Evolutionary conservation across 2,888 invertebrate genomes (phyloP).

Genomic region (Noctuana brunneofusca): DNA sequence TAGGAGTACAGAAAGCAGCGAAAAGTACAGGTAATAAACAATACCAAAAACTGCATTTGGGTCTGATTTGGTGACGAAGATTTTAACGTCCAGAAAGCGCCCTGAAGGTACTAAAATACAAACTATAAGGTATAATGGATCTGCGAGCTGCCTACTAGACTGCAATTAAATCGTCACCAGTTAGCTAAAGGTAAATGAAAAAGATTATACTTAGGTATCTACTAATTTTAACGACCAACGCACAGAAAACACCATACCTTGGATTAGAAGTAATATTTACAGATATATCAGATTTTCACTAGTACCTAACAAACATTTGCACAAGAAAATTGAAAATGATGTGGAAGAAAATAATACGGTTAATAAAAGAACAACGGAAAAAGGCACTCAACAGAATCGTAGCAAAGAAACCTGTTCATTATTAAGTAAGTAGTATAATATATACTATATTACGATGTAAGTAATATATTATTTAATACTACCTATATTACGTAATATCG

Average conservation of each 20-base stretch:
- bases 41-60: neutral
- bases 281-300: too few relatives aligned
- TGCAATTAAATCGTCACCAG: neutral
- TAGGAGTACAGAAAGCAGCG: neutral
- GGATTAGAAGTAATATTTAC: neutral
- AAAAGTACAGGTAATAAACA: neutral
- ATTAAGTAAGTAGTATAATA: too few relatives aligned
- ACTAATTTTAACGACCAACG: too few relatives aligned
- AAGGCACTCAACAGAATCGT: too few relatives aligned
- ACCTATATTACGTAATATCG: too few relatives aligned
- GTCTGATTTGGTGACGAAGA: neutral
- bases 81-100: neutral
- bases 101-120: neutral
- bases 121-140: neutral
- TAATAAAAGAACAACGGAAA: too few relatives aligned
- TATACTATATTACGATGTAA: too few relatives aligned
- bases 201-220: neutral
- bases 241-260: neutral
- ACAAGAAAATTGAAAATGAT: too few relatives aligned
- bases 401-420: too few relatives aligned
- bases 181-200: neutral
- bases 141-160: neutral
- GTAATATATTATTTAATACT: too few relatives aligned
- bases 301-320: too few relatives aligned
- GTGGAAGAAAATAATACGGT: too few relatives aligned